Conservation (phyloP, 2,797 vertebrate species). For the Pyrocephalus nanus region DNA sequence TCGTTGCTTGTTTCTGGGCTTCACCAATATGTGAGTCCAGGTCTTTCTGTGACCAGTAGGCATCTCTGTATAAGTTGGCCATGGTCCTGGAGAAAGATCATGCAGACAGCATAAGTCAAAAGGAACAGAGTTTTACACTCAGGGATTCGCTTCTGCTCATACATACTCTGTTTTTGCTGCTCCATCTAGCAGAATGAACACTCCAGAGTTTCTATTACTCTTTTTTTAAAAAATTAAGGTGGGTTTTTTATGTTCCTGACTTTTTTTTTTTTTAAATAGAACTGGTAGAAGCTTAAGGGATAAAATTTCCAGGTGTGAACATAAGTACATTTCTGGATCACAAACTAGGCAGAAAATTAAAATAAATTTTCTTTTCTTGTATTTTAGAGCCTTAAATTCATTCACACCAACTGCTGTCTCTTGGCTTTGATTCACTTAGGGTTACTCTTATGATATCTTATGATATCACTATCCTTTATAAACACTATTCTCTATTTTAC, state of each 20-base stretch:
- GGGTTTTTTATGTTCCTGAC: rapidly evolving
- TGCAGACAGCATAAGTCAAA: neutral
- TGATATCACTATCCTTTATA: neutral
- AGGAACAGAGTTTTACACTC: neutral
- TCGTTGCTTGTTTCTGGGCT: conserved; percentile 76
- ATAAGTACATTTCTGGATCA: neutral
- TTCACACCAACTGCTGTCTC: neutral
- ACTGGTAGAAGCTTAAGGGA: neutral
- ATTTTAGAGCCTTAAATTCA: neutral
- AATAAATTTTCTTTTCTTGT: neutral
- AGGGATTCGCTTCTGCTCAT: neutral
- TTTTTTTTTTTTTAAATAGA: neutral
- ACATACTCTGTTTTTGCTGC: neutral
- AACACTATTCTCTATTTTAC: neutral
- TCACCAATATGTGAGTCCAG: conserved; percentile 67
- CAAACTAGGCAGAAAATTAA: neutral
- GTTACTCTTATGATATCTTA: neutral
- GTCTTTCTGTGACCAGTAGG: conserved; percentile 82
- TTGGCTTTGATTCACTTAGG: neutral
- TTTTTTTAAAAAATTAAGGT: neutral
- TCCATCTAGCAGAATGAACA: neutral
- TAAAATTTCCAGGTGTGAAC: neutral
- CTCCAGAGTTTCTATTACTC: neutral
- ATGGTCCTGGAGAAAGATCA: conserved; percentile 77
- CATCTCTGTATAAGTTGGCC: conserved; percentile 79